Evolutionary conservation across 1,140 invertebrate genomes (phyloP), one percentile per base, ranked within the genome.

Genomic region (Zaprionus kolodkinae): DNA sequence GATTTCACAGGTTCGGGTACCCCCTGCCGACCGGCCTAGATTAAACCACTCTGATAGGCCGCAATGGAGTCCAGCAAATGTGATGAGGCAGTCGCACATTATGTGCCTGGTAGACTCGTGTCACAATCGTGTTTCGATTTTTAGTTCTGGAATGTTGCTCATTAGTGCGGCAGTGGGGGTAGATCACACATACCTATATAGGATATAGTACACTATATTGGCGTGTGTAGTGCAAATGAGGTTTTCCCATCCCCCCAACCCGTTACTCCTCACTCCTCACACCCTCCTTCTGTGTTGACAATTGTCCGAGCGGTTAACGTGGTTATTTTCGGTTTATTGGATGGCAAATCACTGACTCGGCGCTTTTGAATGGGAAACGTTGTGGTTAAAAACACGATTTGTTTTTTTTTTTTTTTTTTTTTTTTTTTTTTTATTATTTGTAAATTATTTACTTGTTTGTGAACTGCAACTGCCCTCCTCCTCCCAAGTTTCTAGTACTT

Each of bases 161-260:
- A 87, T 86, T 86, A 87, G 83, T n/a, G n/a, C 11, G 64, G 68
- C 9, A 13, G 25, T 33, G 13, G n/a, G 6, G 11, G 45, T n/a
- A 21, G 21, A 50, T 17, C 45, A 10, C 45, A 50, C 21, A 50
- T 50, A 21, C 21, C 21, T 21, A 21, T 21, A 21, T 21, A 21
- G 21, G 21, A 21, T 21, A 21, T 50, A 50, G 45, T 50, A 50
- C 17, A 50, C 45, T 12, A 12, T 50, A 12, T 1, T 21, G 25
- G 36, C 50, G 36, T 62, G 38, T 33, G 48, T 48, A 7, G 13
- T 9, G 12, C 45, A 59, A 66, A 60, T 67, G 35, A 54, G 62
- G 15, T 52, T 36, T 52, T 4, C 12, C 13, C 21, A 38, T 21
- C 21, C 21, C n/a, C n/a, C n/a, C n/a, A n/a, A n/a, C n/a, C n/a